phyloP scores from a whole-genome alignment of 2,888 invertebrate genomes.

The Pseudococcus jackbeardsleyi region DNA sequence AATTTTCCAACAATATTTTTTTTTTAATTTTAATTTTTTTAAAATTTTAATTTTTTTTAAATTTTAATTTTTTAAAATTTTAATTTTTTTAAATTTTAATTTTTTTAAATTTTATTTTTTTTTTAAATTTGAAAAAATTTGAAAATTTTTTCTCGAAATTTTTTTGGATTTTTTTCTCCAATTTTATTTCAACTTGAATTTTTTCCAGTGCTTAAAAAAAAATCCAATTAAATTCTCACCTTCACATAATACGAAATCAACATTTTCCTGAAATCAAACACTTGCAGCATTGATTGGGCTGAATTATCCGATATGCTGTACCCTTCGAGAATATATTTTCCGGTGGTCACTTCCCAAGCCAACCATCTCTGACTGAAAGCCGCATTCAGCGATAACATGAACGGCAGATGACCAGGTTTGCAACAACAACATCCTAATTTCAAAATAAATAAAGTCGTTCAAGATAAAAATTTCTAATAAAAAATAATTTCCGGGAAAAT shows the following conservation, averaged over 20 bases:
- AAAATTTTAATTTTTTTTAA: too few species aligned
- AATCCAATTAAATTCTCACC: constrained; percentile 72
- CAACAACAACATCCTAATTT: constrained; percentile 86
- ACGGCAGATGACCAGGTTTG: constrained; percentile 88
- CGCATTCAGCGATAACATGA: constrained; percentile 94
- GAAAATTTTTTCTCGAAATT: too few species aligned
- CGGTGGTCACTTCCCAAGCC: constrained; percentile 96
- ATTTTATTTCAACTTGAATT: too few species aligned
- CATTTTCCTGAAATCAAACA: constrained; percentile 96
- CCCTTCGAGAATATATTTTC: constrained; percentile 98
- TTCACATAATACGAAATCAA: constrained; percentile 98
- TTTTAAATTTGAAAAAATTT: too few species aligned
- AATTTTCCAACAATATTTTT: too few species aligned
- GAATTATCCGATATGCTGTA: constrained; percentile 99
- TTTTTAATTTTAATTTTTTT: too few species aligned
- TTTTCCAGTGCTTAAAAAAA: too few species aligned
- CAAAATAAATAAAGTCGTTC: constrained; percentile 39
- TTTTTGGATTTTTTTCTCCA: too few species aligned
- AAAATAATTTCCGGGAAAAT: background rate
- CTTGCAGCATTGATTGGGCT: constrained; percentile 96
- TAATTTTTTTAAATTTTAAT: too few species aligned
- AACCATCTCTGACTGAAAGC: constrained; percentile 97
- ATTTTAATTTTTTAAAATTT: too few species aligned
- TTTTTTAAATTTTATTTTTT: too few species aligned
- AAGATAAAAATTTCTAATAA: background rate